Evolutionary conservation across 2,888 invertebrate genomes (phyloP), one percentile per base, ranked within the genome.

Genomic region (Tachina fera): DNA sequence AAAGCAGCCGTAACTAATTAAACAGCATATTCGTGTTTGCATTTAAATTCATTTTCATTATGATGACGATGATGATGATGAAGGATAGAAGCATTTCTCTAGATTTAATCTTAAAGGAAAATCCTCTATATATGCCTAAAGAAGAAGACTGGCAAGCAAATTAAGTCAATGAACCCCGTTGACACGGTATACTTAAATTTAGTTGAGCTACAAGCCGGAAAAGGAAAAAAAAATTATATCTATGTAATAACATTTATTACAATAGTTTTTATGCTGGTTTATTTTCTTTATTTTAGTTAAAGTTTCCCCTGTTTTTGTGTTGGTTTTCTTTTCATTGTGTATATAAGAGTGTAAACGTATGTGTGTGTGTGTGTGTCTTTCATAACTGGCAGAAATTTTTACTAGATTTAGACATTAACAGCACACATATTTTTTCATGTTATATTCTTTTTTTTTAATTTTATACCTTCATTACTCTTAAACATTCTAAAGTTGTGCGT

Each of bases 91-190:
- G 19, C 8, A 61, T 31, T 78, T 70, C 9, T 68, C 0, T 19
- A 63, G 39, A 70, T 61, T 61, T 43, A 11, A 70, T 70, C 51
- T 41, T n/a, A 19, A 70, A 51, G 61, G 39, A 14, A 58, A 58
- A 49, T 8, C 19, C 43, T 74, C 6, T 53, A 49, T 67, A 45
- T 31, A 31, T 31, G 31, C 31, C 2, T 31, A 74, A 68, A 47
- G 65, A 67, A 58, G n/a, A n/a, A 67, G 51, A 72, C 56, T 67
- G 22, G 67, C 75, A 31, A 53, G 49, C 22, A 58, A 70, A 70
- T 79, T 56, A 65, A 75, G 84, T 84, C 84, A 84, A 84, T 75
- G 79, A 79, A 61, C 79, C 47, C 63, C 51, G 22, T 49, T 79
- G 75, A 75, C 79, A 75, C 75, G 61, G 4, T 43, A 43, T 14